phyloP scores from a whole-genome alignment of 2,797 vertebrate genomes.

The Hypotaenidia okinawae region DNA sequence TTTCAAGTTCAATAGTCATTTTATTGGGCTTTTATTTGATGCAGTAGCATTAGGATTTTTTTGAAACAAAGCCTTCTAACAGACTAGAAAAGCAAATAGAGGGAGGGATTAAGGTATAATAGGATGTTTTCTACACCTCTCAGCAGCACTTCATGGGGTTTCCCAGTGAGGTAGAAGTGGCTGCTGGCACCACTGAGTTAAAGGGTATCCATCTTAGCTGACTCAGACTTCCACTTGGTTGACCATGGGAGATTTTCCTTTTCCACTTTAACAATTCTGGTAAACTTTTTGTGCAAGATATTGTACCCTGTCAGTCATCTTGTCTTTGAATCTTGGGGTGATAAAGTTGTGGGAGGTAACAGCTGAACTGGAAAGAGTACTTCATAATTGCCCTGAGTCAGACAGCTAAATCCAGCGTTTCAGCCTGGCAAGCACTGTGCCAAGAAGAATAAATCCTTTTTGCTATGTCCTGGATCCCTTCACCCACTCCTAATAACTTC shows the following conservation, averaged over 20 bases:
- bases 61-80: background rate
- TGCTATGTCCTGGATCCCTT: conserved; percentile 58
- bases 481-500: conserved; percentile 49
- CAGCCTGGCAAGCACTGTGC: conserved; percentile 35
- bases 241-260: background rate
- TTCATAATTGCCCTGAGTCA: conserved; percentile 69
- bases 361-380: conserved; percentile 63
- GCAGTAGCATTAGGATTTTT: background rate
- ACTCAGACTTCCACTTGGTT: background rate
- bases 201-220: background rate
- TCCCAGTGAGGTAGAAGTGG: background rate
- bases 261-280: background rate
- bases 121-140: background rate
- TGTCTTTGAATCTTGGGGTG: conserved; percentile 45
- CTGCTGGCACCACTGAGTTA: background rate
- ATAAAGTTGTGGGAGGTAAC: conserved; percentile 61
- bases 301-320: conserved; percentile 44
- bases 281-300: background rate
- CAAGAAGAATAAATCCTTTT: conserved; percentile 54
- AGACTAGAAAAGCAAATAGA: background rate
- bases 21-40: conserved; percentile 2
- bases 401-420: conserved; percentile 59
- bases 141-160: background rate
- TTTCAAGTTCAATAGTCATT: background rate
- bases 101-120: background rate